A percentile compares a stretch with the other conserved stretches of the same genome.
Conservation (phyloP, 2,113 vertebrate genomes). For the Cottus gobio region DNA sequence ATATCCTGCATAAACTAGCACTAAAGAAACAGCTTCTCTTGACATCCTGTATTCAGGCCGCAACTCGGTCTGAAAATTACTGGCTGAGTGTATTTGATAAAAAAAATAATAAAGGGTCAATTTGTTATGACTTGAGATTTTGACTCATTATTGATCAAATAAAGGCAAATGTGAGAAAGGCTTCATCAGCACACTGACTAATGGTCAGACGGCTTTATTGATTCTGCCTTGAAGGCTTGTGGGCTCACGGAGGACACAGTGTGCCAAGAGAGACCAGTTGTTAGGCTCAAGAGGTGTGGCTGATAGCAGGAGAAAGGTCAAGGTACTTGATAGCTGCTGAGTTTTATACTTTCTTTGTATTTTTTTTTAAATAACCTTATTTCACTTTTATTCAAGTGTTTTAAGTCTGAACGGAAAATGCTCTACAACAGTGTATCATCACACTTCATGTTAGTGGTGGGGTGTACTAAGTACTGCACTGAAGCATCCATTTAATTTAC, state of each 20-base stretch:
- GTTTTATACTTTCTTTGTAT: background rate
- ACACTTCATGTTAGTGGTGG: background rate
- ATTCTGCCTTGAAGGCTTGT: conserved; percentile 14
- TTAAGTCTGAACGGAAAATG: background rate
- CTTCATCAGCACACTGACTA: conserved; percentile 43
- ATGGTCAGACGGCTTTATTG: conserved; percentile 30
- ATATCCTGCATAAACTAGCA: background rate
- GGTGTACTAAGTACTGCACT: background rate
- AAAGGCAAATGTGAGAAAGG: background rate
- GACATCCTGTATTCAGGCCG: background rate
- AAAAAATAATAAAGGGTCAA: background rate
- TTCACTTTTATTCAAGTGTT: background rate
- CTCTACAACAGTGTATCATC: background rate
- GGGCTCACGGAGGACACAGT: background rate
- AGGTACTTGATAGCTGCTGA: background rate
- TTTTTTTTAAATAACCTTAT: background rate
- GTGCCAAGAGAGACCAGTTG: background rate
- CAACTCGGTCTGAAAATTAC: background rate
- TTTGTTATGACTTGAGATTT: background rate
- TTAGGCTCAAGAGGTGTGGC: conserved; percentile 14
- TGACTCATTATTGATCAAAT: conserved; percentile 12
- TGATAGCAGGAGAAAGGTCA: background rate
- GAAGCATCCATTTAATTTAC: background rate
- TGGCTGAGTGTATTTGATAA: conserved; percentile 21
- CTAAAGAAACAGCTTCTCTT: background rate